Base-by-base conservation (phyloP, 2,888 invertebrate genomes). In the Autographa pulchrina region DNA sequence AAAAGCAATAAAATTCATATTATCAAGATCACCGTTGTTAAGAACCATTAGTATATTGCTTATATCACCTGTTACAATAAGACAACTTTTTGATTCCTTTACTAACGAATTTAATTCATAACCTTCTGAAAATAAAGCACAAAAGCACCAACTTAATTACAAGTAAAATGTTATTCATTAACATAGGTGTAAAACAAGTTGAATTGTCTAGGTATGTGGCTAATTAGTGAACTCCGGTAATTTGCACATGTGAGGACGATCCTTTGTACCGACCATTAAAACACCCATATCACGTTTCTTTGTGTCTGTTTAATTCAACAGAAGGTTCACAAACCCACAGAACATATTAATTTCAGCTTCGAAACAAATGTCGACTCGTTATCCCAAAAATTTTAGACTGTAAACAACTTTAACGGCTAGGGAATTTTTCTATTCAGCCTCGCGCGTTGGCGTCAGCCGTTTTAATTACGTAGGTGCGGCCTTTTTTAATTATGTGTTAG, bases 281-380 rank as follows among this genome's bases (percentile, higher is more conserved):
- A 87, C 88, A 93, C 92, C 92, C 93, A 91, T 91, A 92, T 93
- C 94, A 94, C 91, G 92, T 91, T 91, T 92, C 93, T 93, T 91
- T 94, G 91, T 89, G 88, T 87, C 86, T 86, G 87, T 86, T 83
- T 71, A 74, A 85, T 80, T 80, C 86, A 83, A 83, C 75, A 83
- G 82, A 85, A 85, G 86, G 82, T 85, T 84, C 84, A 88, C 86
- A 83, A 84, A 78, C 80, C 87, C 89, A 77, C 87, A 85, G 89
- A 90, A 91, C 90, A 89, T 92, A 93, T 93, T 93, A 93, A 92
- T 92, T 91, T 92, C 87, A 89, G 87, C 89, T 91, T 85, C 83
- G 84, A 85, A 91, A 92, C 91, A 92, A 92, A 92, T 89, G 92
- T 90, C 88, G 86, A 87, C 87, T 90, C 90, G 89, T 91, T 92